Base-by-base conservation (phyloP, 2,888 invertebrate species). In the Metellina segmentata region DNA sequence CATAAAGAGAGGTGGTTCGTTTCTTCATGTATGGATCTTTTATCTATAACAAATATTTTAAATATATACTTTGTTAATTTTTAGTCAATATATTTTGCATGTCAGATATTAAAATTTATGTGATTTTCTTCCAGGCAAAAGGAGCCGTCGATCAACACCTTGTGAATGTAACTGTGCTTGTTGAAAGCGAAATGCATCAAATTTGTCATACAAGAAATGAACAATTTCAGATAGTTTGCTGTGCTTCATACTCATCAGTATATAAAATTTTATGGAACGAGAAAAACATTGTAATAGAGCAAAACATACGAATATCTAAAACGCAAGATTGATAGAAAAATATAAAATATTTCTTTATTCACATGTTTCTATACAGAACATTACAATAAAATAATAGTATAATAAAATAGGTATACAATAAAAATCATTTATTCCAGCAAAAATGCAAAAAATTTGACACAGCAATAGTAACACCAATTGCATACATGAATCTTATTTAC, bases 131-230 rank as follows among this genome's bases (percentile, higher is more conserved):
- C 16, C 49, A 90, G 90, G 90, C n/a, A 90, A 89, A 61, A 85
- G 90, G 70, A 71, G 16, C 13, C 74, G 77, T 13, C 74, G 90
- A 48, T 86, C 90, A n/a, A 19, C 90, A 20, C 75, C 81, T 34
- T 90, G 90, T 81, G 86, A 86, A 69, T 90, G 90, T 9, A 81
- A 79, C 11, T 90, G 90, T 90, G 90, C 77, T 70, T 90, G 90
- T 69, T 86, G 77, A 86, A 71, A 2, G 13, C 11, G 8, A 6
- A 52, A 16, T 34, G 16, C 69, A 16, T 69, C 20, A 82, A 20
- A 8, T 11, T 20, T n/a, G 20, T 1, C 34, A 34, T n/a, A 69
- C 8, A n/a, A 9, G 70, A 70, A 48, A 48, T n/a, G 7, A n/a
- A 7, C 13, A 20, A 19, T 52, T n/a, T n/a, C 19, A 52, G 48